These are phyloP conservation scores for Pipistrellus kuhlii DNA, from an alignment of 2,797 vertebrate species.

Conservation along the genomic window DNA sequence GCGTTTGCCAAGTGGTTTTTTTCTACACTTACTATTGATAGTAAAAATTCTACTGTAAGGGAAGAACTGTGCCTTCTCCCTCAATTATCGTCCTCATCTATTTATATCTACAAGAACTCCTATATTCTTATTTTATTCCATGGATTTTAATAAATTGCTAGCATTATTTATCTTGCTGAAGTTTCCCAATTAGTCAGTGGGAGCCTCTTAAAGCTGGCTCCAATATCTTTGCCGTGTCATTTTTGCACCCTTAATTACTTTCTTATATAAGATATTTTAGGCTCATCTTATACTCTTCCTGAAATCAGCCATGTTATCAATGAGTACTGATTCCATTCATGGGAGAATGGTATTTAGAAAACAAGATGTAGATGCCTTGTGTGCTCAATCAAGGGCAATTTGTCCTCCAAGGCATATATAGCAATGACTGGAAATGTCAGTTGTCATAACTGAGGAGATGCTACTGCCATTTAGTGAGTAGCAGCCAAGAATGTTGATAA, in stretches of 20 bases:
- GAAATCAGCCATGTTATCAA: background rate
- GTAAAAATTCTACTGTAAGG: background rate
- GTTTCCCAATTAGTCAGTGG: background rate
- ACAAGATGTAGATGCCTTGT: background rate
- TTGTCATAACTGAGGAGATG: background rate
- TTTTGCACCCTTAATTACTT: background rate
- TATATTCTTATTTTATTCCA: background rate
- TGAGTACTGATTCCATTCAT: background rate
- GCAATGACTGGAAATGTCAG: background rate
- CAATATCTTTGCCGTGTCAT: background rate
- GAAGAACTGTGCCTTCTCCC: background rate
- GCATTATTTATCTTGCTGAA: slow-evolving; percentile 4
- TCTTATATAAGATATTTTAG: background rate
- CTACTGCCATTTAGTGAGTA: background rate
- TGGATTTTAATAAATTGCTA: background rate
- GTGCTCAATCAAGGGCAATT: background rate
- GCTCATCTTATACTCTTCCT: background rate
- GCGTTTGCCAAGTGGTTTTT: background rate
- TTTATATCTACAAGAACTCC: background rate
- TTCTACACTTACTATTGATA: background rate
- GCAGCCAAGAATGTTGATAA: background rate
- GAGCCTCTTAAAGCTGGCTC: background rate
- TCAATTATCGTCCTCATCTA: background rate
- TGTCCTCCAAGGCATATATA: background rate
- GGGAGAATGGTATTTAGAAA: background rate